Evolutionary conservation across 2,888 invertebrate species (phyloP).

Genomic region (Caenorhabditis auriculariae): DNA sequence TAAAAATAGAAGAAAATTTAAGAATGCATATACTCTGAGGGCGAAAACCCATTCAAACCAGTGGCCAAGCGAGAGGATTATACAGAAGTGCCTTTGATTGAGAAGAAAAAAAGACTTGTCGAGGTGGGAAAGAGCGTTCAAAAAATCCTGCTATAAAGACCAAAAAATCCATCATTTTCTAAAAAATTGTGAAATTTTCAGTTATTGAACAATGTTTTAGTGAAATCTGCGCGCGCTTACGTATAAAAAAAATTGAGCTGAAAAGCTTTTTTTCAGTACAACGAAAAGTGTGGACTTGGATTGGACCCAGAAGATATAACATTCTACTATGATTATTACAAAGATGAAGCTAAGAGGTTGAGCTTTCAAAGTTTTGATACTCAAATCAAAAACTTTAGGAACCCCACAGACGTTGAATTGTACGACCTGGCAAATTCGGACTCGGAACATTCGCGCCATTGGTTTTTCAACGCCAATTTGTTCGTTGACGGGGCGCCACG

Average conservation of each 20-base stretch:
- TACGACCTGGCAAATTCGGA: slow-evolving; percentile 88
- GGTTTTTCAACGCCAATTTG: slow-evolving; percentile 73
- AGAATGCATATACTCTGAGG: no score
- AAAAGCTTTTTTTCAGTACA: slow-evolving; percentile 13
- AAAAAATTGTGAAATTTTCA: no score
- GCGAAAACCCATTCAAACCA: no score
- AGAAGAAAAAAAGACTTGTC: no score
- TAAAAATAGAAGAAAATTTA: no score
- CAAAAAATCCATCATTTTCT: no score
- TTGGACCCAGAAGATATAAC: slow-evolving; percentile 47
- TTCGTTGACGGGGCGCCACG: slow-evolving; percentile 75
- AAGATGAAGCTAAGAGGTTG: slow-evolving; percentile 40
- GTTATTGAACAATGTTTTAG: slow-evolving; percentile 26
- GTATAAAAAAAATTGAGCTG: slow-evolving; percentile 4
- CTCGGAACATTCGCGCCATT: slow-evolving; percentile 93
- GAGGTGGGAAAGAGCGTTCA: no score
- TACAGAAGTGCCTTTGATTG: no score
- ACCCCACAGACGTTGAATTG: slow-evolving; percentile 94
- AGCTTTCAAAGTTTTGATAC: not conserved
- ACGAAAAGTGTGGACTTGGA: slow-evolving; percentile 43
- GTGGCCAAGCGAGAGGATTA: no score
- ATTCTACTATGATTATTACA: slow-evolving; percentile 51
- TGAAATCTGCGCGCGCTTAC: not conserved
- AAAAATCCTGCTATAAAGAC: no score
- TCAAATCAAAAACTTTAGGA: slow-evolving; percentile 70